A percentile compares a stretch with the other conserved stretches of the same genome.
Evolutionary conservation across 2,888 invertebrate genomes (phyloP).

Genomic region (Lasioglossum calceatum): DNA sequence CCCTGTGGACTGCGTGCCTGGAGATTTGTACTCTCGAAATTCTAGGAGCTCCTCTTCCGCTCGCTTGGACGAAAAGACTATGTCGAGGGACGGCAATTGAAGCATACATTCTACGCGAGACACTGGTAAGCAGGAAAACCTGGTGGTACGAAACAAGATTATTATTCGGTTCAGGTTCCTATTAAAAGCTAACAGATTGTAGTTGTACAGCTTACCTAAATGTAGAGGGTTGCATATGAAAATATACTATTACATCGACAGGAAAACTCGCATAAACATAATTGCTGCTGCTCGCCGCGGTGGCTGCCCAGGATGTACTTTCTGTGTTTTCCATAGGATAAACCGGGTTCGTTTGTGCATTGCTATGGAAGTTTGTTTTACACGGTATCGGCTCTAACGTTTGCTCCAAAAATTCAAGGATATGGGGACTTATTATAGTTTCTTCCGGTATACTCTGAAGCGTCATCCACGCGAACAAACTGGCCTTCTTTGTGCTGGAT

Average conservation of each 20-base stretch:
- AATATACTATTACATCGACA: slow-evolving; percentile 99
- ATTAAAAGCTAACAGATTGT: background rate
- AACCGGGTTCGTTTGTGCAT: slow-evolving; percentile 75
- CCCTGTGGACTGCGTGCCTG: slow-evolving; percentile 69
- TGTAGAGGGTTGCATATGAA: slow-evolving; percentile 98
- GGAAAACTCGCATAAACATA: slow-evolving; percentile 97
- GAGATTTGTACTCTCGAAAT: slow-evolving; percentile 84
- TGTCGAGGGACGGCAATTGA: slow-evolving; percentile 97
- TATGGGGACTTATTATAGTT: slow-evolving; percentile 98
- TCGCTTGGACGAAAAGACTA: slow-evolving; percentile 97
- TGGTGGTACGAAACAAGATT: slow-evolving; percentile 61
- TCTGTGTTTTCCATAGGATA: slow-evolving; percentile 80
- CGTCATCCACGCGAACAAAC: slow-evolving; percentile 97
- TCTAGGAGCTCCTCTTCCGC: slow-evolving; percentile 89
- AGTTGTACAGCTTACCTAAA: slow-evolving; percentile 85
- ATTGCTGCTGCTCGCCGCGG: slow-evolving; percentile 81
- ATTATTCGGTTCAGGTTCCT: background rate
- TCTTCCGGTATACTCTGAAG: slow-evolving; percentile 98
- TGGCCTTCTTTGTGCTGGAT: slow-evolving; percentile 92
- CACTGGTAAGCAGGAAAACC: slow-evolving; percentile 98
- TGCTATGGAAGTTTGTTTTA: slow-evolving; percentile 85
- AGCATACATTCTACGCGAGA: slow-evolving; percentile 98
- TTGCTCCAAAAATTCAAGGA: slow-evolving; percentile 98
- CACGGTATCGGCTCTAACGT: slow-evolving; percentile 97
- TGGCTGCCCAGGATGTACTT: slow-evolving; percentile 82